Percentiles rank a stretch among this genome's conserved stretches.
These are phyloP conservation scores for Xiphophorus birchmanni DNA, from an alignment of 2,797 vertebrate species.

Conservation along the genomic window DNA sequence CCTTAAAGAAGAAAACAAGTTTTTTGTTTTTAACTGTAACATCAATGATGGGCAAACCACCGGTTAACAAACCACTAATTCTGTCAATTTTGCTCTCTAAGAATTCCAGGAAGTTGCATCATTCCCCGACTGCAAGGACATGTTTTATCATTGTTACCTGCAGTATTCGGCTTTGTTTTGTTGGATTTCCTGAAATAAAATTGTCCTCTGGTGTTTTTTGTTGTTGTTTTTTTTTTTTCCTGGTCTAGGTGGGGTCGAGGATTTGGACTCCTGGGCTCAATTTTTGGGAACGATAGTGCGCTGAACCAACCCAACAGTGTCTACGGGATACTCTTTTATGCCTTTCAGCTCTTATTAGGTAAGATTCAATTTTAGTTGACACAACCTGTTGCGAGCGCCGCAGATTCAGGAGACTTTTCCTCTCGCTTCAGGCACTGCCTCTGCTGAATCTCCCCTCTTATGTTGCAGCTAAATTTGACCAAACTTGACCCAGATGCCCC, in stretches of 20 bases:
- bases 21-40: background rate
- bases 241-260: conserved; percentile 94
- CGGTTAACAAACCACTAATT: background rate
- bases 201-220: conserved; percentile 3
- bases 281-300: conserved; percentile 97
- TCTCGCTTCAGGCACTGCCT: conserved; percentile 19
- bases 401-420: conserved; percentile 16
- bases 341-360: conserved; percentile 98
- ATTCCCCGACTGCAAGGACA: background rate
- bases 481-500: conserved; percentile 33
- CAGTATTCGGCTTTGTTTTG: background rate
- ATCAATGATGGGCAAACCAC: background rate
- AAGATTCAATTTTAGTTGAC: conserved; percentile 59
- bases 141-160: background rate
- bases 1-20: background rate
- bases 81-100: background rate
- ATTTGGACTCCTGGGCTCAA: conserved; percentile 96
- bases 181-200: conserved; percentile 10
- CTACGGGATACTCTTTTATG: conserved; percentile 98
- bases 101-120: background rate
- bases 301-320: conserved; percentile 99
- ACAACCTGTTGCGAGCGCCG: background rate
- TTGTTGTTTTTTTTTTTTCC: conserved; percentile 1
- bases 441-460: conserved; percentile 19
- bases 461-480: conserved; percentile 39